phyloP scores from a whole-genome alignment of 2,888 invertebrate genomes.

The Synergus umbraculus region DNA sequence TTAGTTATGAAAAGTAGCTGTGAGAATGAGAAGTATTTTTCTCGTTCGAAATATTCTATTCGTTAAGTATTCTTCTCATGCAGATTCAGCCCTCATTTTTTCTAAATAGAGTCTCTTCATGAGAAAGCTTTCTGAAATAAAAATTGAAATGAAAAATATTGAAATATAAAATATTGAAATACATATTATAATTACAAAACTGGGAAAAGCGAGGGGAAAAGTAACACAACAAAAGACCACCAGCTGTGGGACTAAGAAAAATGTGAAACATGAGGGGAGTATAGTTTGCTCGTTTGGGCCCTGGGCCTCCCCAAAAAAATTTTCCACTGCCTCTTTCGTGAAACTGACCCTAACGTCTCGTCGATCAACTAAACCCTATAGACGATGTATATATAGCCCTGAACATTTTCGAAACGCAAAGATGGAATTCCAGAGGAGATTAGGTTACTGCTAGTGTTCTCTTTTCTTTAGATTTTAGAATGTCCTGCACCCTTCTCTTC shows the following conservation, averaged over 20 bases:
- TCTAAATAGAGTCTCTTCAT: neutral
- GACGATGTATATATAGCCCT: neutral
- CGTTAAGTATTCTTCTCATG: constrained; percentile 16
- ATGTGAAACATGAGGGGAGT: neutral
- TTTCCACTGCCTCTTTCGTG: neutral
- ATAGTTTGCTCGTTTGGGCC: neutral
- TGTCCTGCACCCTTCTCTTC: neutral
- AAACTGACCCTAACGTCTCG: neutral
- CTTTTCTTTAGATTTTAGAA: constrained; percentile 17
- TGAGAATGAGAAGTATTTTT: constrained; percentile 25
- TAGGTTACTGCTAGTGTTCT: constrained; percentile 52
- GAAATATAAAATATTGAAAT: too few relatives aligned
- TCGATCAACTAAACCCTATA: neutral
- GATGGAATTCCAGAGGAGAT: constrained; percentile 58
- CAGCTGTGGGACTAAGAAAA: neutral
- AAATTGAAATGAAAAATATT: too few relatives aligned
- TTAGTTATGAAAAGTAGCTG: constrained; percentile 13
- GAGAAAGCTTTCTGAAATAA: neutral
- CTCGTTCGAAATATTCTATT: neutral
- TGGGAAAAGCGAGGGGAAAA: neutral
- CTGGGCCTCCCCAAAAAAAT: neutral
- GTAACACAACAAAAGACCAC: neutral
- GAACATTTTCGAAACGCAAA: neutral
- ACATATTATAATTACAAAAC: neutral
- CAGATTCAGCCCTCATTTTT: neutral